phyloP scores from a whole-genome alignment of 2,888 invertebrate species.

The Andrena bucephala region DNA sequence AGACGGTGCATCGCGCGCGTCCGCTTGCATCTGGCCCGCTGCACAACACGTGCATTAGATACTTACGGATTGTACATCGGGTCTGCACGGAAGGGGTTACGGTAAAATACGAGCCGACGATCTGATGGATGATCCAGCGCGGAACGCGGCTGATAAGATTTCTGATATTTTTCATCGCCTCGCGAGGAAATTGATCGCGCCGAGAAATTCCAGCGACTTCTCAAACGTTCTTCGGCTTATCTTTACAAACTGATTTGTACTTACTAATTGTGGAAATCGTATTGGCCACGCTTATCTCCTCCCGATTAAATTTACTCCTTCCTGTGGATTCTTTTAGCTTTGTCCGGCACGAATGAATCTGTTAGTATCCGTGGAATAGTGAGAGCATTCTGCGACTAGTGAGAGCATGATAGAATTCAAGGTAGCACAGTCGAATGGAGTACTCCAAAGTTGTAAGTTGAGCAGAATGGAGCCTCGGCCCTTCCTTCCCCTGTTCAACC shows the following conservation, averaged over 20 bases:
- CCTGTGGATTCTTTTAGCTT: too few relatives aligned
- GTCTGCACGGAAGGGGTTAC: conserved; percentile 29
- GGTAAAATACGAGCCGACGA: conserved; percentile 57
- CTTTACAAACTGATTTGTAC: background rate
- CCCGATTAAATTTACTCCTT: too few relatives aligned
- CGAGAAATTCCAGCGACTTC: conserved; percentile 28
- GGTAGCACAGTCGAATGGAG: conserved; percentile 17
- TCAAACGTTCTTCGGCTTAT: background rate
- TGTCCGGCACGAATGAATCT: too few relatives aligned
- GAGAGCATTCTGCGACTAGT: background rate
- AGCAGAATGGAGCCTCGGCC: background rate
- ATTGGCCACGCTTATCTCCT: background rate
- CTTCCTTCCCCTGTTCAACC: conserved; percentile 8
- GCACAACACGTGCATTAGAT: conserved; percentile 67
- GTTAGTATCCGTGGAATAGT: too few relatives aligned
- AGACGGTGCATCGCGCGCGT: conserved; percentile 25
- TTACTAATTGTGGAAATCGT: background rate
- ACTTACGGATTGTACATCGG: conserved; percentile 50
- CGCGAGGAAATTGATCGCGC: conserved; percentile 44
- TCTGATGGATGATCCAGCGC: conserved; percentile 68
- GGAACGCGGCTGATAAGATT: conserved; percentile 64
- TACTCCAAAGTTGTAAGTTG: conserved; percentile 48
- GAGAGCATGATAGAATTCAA: background rate
- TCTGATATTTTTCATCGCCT: conserved; percentile 59
- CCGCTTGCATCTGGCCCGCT: conserved; percentile 38